Evolutionary conservation across 2,113 vertebrate genomes (phyloP), one percentile per base, ranked within the genome.

Genomic region (Apodemus speciosus): DNA sequence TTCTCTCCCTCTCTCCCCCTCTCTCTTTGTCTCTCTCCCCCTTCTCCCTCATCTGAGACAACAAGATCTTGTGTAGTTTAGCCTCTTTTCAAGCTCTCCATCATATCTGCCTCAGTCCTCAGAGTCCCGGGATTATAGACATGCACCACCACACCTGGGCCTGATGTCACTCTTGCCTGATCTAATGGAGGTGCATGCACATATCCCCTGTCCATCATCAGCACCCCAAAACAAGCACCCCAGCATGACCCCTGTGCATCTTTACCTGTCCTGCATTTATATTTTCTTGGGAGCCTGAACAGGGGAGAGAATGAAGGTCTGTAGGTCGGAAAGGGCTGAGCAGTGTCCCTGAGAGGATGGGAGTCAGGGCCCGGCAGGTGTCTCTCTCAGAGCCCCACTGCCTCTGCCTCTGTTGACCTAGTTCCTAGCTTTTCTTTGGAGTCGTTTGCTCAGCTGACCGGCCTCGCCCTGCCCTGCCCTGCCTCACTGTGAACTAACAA

Each of bases 381-480:
- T 46, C 32, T 40, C 64, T 85, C 77, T 38, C 51, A 40, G 38
- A 62, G 60, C 85, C 60, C 43, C 9, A 13, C 35, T 71, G 46
- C 73, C 69, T 85, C 87, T 83, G 86, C 62, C 73, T 90, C 86
- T 60, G 20, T 88, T 93, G 93, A 96, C 96, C 95, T 73, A 35
- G 64, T 79, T 75, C 27, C 66, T 64, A 85, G 71, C 69, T 66
- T 58, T 84, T 75, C 81, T 64, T 76, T 5, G 0, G 72, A 68
- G 58, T 49, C 92, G 87, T 96, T 95, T 97, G 91, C 84, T 91
- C 94, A 96, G 94, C 94, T 92, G 94, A 20, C 9, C 21, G 23
- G 77, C 77, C 60, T 16, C 3, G 9, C 85, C 76, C 35, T 14
- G 20, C 60, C 76, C 35, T 14, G 20, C 60, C 66, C 87, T 6